Evolutionary conservation across 2,113 vertebrate species (phyloP), one percentile per base, ranked within the genome.

Genomic region (Polypterus bichir): DNA sequence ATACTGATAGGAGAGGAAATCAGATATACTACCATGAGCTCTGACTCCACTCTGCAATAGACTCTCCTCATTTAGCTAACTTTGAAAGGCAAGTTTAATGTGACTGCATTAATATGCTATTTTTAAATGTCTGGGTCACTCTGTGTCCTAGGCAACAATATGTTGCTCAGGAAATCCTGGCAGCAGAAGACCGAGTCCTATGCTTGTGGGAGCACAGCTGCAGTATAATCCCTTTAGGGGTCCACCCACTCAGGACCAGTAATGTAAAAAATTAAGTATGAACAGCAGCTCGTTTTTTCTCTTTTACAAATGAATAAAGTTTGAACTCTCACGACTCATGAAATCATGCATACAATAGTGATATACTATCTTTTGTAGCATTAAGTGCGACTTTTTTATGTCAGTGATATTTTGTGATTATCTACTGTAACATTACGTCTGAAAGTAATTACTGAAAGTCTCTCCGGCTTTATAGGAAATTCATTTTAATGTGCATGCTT

Each of bases 61-160:
- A 48, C 49, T 63, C 58, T 66, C 54, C 64, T 66, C 64, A 57
- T 68, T 68, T 62, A 48, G 48, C 11, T 11, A 48, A n/a, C 4
- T 60, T 62, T 65, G 64, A 71, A 63, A 65, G 56, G 62, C 9
- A 48, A 54, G 44, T 2, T 64, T 62, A 65, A 62, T 51, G 49
- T 66, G 59, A 69, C 69, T 49, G 64, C 59, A 55, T 54, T 56
- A 59, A 49, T 10, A 59, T 56, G 69, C 70, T 85, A 76, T 84
- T 86, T 87, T 83, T 83, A 75, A 65, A 69, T 68, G 51, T 68
- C 72, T 64, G 46, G 74, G 71, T 74, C 76, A 77, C 58, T 70
- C 67, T 62, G 74, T 88, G 78, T 86, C 86, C 81, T 77, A 80
- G 83, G 81, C 81, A 88, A 86, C 79, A 7, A 0, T 65, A 51